A percentile compares a stretch with the other conserved stretches of the same genome.
Evolutionary conservation across 2,113 vertebrate genomes (phyloP).

Genomic region (Irena cyanogastra): DNA sequence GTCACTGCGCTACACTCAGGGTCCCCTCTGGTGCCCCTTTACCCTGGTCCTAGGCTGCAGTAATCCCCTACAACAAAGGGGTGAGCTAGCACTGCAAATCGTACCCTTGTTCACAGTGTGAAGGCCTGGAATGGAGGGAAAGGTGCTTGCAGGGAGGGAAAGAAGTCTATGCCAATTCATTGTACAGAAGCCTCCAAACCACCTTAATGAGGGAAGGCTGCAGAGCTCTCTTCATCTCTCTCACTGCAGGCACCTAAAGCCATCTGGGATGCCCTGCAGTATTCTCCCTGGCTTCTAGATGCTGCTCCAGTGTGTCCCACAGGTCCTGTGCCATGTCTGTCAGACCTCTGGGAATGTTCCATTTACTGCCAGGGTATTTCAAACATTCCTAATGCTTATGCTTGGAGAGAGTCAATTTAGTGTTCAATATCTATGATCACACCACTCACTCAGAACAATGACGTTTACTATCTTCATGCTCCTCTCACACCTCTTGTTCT

Average conservation of each 20-base stretch:
- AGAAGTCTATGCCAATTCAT: not conserved
- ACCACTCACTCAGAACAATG: not conserved
- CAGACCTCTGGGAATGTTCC: not conserved
- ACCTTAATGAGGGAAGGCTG: not conserved
- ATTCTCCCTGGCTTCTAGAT: not conserved
- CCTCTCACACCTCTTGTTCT: not conserved
- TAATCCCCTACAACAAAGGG: not conserved
- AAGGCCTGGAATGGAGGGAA: not conserved
- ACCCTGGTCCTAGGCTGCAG: not conserved
- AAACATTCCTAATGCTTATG: not conserved
- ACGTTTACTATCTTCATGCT: not conserved
- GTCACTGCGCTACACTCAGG: rapidly evolving
- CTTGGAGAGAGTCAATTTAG: not conserved
- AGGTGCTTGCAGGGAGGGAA: not conserved
- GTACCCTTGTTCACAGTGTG: not conserved
- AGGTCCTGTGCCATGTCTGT: not conserved
- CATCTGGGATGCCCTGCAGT: not conserved
- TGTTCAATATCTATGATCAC: not conserved
- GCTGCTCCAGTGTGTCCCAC: not conserved
- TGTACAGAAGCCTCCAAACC: not conserved
- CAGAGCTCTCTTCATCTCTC: not conserved
- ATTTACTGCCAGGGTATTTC: not conserved
- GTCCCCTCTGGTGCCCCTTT: not conserved
- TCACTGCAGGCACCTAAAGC: not conserved
- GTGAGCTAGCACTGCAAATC: not conserved